Conservation (phyloP, 2,888 invertebrate species). For the Hydropsyche betteni region DNA sequence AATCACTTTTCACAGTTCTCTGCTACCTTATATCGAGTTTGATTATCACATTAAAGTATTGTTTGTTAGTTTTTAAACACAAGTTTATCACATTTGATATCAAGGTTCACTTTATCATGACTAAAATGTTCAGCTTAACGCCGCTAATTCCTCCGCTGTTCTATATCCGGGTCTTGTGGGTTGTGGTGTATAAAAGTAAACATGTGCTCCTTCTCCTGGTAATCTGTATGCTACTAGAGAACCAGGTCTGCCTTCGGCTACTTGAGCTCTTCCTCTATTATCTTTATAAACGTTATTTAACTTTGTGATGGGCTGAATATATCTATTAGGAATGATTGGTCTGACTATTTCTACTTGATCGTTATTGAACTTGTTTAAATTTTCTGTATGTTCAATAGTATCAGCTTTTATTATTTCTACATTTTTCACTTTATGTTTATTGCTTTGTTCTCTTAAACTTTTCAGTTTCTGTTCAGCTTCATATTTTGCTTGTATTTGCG, state of each 20-base stretch:
- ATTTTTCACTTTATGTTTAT: constrained; percentile 59
- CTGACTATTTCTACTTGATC: constrained; percentile 67
- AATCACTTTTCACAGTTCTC: constrained; percentile 14
- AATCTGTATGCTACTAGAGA: constrained; percentile 77
- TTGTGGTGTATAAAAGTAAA: constrained; percentile 81
- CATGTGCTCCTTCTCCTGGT: constrained; percentile 80
- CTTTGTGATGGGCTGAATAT: constrained; percentile 59
- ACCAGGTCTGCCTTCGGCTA: constrained; percentile 64
- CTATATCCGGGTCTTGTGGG: constrained; percentile 59
- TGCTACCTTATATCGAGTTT: constrained; percentile 25
- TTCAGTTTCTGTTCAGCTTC: constrained; percentile 57
- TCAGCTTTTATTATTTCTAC: constrained; percentile 60
- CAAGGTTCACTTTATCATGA: constrained; percentile 2
- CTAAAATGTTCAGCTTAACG: constrained; percentile 44
- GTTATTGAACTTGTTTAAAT: constrained; percentile 55
- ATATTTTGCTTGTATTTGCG: constrained; percentile 51
- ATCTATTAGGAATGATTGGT: constrained; percentile 67
- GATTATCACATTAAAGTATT: constrained; percentile 17
- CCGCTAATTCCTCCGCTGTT: constrained; percentile 46
- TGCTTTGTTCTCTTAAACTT: constrained; percentile 51
- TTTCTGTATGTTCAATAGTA: constrained; percentile 57
- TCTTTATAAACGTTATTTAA: constrained; percentile 52
- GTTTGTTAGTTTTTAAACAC: constrained; percentile 7
- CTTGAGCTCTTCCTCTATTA: constrained; percentile 53
- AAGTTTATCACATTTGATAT: constrained; percentile 23